Evolutionary conservation across 2,888 invertebrate genomes (phyloP).

Genomic region (Urechis unicinctus): DNA sequence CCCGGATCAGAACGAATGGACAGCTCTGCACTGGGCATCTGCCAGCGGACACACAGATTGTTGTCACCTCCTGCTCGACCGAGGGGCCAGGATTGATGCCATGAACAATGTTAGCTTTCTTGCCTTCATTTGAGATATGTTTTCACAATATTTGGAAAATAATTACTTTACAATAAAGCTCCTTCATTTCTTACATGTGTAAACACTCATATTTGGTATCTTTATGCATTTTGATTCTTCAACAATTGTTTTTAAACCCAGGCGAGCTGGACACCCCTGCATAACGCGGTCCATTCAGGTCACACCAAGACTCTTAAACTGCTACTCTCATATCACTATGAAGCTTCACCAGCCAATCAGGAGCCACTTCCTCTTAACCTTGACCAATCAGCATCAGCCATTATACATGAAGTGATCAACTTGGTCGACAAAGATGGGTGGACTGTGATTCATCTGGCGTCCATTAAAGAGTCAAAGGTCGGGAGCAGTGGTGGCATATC

Average conservation of each 20-base stretch:
- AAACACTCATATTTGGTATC: not conserved
- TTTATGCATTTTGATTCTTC: not conserved
- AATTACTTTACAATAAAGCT: too few species aligned
- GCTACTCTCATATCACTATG: conserved; percentile 21
- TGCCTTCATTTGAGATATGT: too few species aligned
- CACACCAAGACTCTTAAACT: conserved; percentile 29
- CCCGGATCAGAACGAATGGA: conserved; percentile 29
- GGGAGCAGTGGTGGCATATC: conserved; percentile 6
- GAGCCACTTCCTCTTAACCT: not conserved
- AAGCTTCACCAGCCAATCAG: not conserved
- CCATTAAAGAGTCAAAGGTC: conserved; percentile 28
- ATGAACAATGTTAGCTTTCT: conserved; percentile 23
- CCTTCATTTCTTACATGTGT: not conserved
- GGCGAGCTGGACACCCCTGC: conserved; percentile 39
- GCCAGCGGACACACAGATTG: conserved; percentile 31
- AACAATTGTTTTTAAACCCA: conserved; percentile 12
- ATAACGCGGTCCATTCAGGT: conserved; percentile 33
- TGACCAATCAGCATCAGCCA: conserved; percentile 1
- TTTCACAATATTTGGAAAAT: too few species aligned
- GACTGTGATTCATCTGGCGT: conserved; percentile 38
- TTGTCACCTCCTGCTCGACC: conserved; percentile 30
- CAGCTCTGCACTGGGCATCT: conserved; percentile 39
- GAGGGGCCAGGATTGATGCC: conserved; percentile 32
- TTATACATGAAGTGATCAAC: conserved; percentile 25
- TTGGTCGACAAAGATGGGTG: conserved; percentile 33